Percentiles rank a stretch among this genome's conserved stretches.
Evolutionary conservation across 2,888 invertebrate genomes (phyloP).

Genomic region (Malthinus seriepunctatus): DNA sequence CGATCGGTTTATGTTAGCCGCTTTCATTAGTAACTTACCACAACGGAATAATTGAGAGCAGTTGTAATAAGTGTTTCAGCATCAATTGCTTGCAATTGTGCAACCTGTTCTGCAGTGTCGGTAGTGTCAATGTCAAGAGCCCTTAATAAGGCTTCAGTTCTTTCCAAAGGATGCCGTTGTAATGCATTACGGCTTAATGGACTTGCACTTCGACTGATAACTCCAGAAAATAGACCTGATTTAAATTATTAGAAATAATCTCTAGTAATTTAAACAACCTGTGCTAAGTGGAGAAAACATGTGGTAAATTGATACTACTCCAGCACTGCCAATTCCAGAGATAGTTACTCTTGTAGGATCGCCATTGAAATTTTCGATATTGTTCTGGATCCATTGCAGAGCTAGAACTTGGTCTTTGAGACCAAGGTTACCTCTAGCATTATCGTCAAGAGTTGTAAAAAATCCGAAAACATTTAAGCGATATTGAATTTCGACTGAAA

Average conservation of each 20-base stretch:
- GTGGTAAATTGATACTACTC: slow-evolving; percentile 16
- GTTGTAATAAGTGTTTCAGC: slow-evolving; percentile 2
- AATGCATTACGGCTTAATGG: no score
- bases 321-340: slow-evolving; percentile 29
- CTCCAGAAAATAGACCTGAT: no score
- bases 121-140: slow-evolving; percentile 5
- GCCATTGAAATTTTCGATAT: no score
- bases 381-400: no score
- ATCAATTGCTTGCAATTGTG: slow-evolving; percentile 10
- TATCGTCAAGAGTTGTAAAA: slow-evolving; percentile 29
- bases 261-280: no score
- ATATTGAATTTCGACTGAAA: slow-evolving; percentile 5
- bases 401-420: no score
- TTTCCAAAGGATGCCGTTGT: slow-evolving; percentile 12
- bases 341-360: slow-evolving; percentile 29
- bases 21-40: background rate
- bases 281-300: no score
- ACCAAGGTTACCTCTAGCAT: no score
- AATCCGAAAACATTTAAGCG: slow-evolving; percentile 11
- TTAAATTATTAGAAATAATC: no score
- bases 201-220: no score
- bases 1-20: background rate
- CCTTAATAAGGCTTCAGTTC: background rate
- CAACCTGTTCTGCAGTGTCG: no score
- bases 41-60: slow-evolving; percentile 9